Evolutionary conservation across 2,888 invertebrate genomes (phyloP).

Genomic region (Harpagoxenus sublaevis): DNA sequence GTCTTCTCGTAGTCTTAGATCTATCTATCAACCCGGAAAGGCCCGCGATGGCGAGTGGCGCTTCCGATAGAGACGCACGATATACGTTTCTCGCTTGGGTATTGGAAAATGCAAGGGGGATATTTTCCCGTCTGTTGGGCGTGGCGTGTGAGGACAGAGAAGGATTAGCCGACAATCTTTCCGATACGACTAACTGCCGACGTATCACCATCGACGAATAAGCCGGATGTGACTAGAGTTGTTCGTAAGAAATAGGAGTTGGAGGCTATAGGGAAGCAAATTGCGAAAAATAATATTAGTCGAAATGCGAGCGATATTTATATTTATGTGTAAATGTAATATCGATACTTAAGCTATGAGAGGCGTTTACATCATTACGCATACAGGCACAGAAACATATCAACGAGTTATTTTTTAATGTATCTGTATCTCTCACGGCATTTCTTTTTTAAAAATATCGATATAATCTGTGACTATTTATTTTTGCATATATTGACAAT

Average conservation of each 20-base stretch:
- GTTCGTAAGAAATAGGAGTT: neutral
- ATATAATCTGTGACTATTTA: slow-evolving; percentile 20
- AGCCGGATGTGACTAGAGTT: slow-evolving; percentile 25
- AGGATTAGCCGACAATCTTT: slow-evolving; percentile 41
- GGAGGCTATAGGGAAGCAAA: neutral
- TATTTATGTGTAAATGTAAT: neutral
- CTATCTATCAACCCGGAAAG: slow-evolving; percentile 41
- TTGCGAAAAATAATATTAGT: neutral
- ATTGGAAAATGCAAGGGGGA: slow-evolving; percentile 37
- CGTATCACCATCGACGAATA: neutral
- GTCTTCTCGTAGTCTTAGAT: slow-evolving; percentile 15
- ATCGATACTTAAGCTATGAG: neutral
- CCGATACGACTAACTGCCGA: slow-evolving; percentile 33
- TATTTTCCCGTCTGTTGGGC: slow-evolving; percentile 43
- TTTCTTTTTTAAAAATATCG: neutral
- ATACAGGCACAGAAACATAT: neutral
- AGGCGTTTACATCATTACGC: neutral
- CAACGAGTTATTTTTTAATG: neutral
- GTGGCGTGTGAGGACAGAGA: slow-evolving; percentile 40
- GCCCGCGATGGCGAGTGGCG: slow-evolving; percentile 9
- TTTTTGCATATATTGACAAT: neutral
- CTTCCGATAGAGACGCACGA: slow-evolving; percentile 23
- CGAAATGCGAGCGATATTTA: neutral
- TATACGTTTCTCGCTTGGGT: slow-evolving; percentile 21
- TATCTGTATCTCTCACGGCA: neutral